These are phyloP conservation scores for Idaea aversata DNA, from an alignment of 2,888 invertebrate genomes.

Conservation along the genomic window DNA sequence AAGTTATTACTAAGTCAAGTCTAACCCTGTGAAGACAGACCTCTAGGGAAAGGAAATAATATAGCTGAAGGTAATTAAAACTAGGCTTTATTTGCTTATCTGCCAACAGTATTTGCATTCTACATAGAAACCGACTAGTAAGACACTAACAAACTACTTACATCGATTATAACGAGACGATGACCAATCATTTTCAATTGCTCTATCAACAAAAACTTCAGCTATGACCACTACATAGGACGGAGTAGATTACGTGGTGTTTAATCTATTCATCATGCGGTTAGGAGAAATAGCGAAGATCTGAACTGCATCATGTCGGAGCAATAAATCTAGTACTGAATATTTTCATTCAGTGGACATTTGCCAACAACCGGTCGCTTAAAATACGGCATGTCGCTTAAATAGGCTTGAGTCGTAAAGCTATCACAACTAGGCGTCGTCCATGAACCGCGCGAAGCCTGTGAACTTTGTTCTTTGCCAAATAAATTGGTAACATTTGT, in stretches of 20 bases:
- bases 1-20: too few relatives aligned
- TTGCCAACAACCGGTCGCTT: constrained; percentile 44
- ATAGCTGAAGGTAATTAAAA: too few relatives aligned
- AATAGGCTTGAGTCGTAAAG: constrained; percentile 50
- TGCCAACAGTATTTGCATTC: not conserved
- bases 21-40: too few relatives aligned
- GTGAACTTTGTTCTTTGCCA: constrained; percentile 53
- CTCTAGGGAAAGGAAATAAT: too few relatives aligned
- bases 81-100: not conserved
- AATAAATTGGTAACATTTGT: constrained; percentile 56
- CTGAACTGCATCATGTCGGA: constrained; percentile 40
- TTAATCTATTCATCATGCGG: not conserved
- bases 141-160: not conserved
- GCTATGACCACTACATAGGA: not conserved
- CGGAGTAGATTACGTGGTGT: not conserved
- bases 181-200: not conserved
- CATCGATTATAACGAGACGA: not conserved
- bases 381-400: constrained; percentile 28
- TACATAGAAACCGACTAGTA: not conserved
- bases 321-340: constrained; percentile 43
- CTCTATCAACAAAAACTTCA: not conserved
- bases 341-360: constrained; percentile 40
- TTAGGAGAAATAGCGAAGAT: constrained; percentile 23
- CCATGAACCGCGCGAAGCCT: constrained; percentile 46
- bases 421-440: constrained; percentile 45